These are phyloP conservation scores for Melanocharis versteri DNA, from an alignment of 2,113 vertebrate genomes.

Conservation along the genomic window DNA sequence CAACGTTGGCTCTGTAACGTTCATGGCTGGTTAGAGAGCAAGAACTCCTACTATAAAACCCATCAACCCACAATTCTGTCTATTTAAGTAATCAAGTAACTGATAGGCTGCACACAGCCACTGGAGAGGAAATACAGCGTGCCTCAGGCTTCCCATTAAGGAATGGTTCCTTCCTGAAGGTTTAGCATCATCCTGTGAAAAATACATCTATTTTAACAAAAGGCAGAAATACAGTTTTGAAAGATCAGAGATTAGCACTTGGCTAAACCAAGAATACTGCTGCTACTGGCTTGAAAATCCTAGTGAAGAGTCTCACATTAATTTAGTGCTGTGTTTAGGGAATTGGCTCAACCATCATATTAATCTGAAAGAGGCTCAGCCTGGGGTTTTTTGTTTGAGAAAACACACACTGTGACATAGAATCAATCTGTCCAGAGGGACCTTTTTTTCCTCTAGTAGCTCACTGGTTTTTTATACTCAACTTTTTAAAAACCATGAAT, in stretches of 20 bases:
- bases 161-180: background rate
- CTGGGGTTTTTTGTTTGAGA: background rate
- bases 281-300: background rate
- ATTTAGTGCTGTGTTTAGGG: background rate
- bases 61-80: background rate
- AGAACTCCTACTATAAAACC: background rate
- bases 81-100: background rate
- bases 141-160: background rate
- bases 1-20: fast-evolving
- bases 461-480: background rate
- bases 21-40: background rate
- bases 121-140: background rate
- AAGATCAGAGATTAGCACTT: background rate
- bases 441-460: background rate
- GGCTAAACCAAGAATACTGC: background rate
- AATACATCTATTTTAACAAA: background rate
- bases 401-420: background rate
- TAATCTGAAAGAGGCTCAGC: background rate
- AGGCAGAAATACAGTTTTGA: background rate
- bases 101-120: background rate
- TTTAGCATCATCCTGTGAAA: background rate
- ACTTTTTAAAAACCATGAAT: background rate
- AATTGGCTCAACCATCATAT: background rate
- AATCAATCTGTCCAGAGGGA: background rate
- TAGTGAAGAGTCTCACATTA: background rate